Evolutionary conservation across 2,797 vertebrate species (phyloP).

Genomic region (Dendrocincla fuliginosa): DNA sequence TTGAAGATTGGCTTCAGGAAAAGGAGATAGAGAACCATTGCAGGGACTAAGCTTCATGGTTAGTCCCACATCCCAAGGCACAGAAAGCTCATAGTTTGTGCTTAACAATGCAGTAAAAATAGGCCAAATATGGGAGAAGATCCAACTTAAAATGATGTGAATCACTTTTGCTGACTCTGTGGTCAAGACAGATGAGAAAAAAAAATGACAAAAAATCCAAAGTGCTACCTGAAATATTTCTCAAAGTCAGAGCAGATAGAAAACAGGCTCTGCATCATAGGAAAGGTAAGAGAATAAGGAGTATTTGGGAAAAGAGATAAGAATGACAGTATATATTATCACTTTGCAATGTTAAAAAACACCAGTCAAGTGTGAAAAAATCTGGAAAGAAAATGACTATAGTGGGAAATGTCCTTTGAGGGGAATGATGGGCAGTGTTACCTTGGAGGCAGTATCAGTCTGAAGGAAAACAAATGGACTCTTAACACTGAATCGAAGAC

Average conservation of each 20-base stretch:
- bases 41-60: background rate
- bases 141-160: background rate
- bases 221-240: background rate
- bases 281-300: background rate
- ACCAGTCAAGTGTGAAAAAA: background rate
- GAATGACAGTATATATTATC: background rate
- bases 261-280: background rate
- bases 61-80: background rate
- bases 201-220: background rate
- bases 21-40: background rate
- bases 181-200: background rate
- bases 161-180: background rate
- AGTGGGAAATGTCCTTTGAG: background rate
- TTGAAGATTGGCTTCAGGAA: background rate
- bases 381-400: background rate
- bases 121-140: background rate
- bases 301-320: background rate
- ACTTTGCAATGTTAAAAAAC: background rate
- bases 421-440: background rate
- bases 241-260: background rate
- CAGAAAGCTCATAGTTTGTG: background rate
- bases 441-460: background rate
- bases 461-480: background rate
- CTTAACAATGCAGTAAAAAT: background rate
- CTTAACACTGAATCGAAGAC: background rate